These are phyloP conservation scores for Genyomyrus donnyi DNA, from an alignment of 2,113 vertebrate genomes.

Conservation along the genomic window DNA sequence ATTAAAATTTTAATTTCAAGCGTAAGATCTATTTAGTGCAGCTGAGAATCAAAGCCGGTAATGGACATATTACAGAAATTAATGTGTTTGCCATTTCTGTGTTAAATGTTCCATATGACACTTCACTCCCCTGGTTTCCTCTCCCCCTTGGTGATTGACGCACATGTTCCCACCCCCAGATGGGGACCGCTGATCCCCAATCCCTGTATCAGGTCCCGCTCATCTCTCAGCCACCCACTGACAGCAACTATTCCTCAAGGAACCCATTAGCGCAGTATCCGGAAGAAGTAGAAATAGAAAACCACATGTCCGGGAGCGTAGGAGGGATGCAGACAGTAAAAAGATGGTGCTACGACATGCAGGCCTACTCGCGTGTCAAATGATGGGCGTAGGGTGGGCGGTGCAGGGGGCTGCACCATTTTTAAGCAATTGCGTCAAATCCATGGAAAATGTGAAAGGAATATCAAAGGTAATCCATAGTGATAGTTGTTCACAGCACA, in stretches of 20 bases:
- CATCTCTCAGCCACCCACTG: constrained; percentile 28
- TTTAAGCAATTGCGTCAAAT: neutral
- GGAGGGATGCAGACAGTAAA: constrained; percentile 23
- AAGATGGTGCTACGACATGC: constrained; percentile 14
- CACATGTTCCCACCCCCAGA: constrained; percentile 17
- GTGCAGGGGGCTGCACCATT: neutral
- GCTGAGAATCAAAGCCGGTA: neutral
- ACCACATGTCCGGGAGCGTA: constrained; percentile 25
- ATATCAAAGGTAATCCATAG: neutral
- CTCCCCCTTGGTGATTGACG: constrained; percentile 19
- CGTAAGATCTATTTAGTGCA: neutral
- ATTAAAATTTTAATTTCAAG: neutral
- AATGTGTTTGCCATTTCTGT: neutral
- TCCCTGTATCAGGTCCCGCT: constrained; percentile 17
- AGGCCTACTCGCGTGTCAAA: constrained; percentile 7
- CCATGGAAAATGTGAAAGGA: neutral
- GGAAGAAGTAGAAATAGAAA: constrained; percentile 30
- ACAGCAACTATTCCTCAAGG: constrained; percentile 28
- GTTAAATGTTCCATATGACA: neutral
- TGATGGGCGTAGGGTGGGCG: neutral
- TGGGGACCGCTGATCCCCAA: constrained; percentile 14
- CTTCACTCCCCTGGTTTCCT: neutral
- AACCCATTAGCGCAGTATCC: constrained; percentile 24
- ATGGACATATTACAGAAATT: neutral
- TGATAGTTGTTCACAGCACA: neutral